Evolutionary conservation across 2,113 vertebrate genomes (phyloP).

Genomic region (Chloropsis cyanopogon): DNA sequence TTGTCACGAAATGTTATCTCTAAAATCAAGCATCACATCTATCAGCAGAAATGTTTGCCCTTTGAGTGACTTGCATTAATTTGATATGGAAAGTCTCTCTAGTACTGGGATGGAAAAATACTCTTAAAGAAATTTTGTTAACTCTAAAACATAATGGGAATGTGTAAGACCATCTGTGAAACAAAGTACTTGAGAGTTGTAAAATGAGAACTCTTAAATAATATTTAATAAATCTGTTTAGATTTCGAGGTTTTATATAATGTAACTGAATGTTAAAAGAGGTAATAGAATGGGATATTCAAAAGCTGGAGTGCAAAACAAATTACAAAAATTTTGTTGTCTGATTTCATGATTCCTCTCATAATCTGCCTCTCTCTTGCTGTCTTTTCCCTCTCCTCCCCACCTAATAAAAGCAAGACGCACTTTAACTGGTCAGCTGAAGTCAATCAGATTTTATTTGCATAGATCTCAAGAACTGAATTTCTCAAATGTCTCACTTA

Average conservation of each 20-base stretch:
- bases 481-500: not conserved
- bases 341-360: not conserved
- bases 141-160: not conserved
- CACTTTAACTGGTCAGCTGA: not conserved
- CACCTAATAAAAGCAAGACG: not conserved
- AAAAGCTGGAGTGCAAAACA: not conserved
- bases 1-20: not conserved
- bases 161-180: not conserved
- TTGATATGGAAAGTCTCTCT: not conserved
- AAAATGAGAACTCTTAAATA: not conserved
- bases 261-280: not conserved
- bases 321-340: not conserved
- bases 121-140: not conserved
- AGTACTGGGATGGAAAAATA: not conserved
- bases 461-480: not conserved
- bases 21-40: not conserved
- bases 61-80: not conserved
- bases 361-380: not conserved
- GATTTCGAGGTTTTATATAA: not conserved
- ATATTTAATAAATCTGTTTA: not conserved
- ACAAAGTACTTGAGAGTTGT: not conserved
- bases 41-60: not conserved
- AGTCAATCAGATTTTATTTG: not conserved
- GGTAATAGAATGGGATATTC: not conserved
- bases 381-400: not conserved